A percentile compares a stretch with the other conserved stretches of the same genome.
Evolutionary conservation across 1,140 invertebrate species (phyloP).

Genomic region (Drosophila equinoxialis): DNA sequence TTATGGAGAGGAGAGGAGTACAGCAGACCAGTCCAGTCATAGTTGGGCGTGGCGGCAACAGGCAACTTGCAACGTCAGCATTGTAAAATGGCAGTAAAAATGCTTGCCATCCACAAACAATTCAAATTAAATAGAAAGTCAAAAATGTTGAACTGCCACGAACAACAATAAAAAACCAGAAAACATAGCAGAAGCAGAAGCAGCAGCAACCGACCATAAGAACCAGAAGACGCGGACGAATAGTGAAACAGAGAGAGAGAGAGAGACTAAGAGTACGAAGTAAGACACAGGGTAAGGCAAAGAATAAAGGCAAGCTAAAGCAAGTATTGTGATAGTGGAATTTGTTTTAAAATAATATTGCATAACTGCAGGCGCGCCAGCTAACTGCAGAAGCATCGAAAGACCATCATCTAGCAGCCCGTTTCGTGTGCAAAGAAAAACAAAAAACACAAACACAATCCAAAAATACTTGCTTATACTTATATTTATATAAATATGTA

Average conservation of each 20-base stretch:
- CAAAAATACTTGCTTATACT: conserved; percentile 1
- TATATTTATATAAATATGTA: neutral
- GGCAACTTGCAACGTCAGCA: conserved; percentile 24
- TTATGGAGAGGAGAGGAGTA: conserved; percentile 1
- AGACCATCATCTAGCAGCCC: neutral
- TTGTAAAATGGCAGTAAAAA: conserved; percentile 44
- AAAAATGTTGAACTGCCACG: conserved; percentile 43
- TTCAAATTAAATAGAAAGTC: conserved; percentile 76
- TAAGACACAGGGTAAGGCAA: too few species aligned
- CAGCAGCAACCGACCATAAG: neutral
- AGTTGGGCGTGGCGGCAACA: conserved; percentile 20
- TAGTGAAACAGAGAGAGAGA: neutral
- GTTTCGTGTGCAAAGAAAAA: neutral
- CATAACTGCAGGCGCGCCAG: conserved; percentile 58
- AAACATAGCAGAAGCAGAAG: neutral
- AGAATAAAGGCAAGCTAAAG: conserved; percentile 1
- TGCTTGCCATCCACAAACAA: conserved; percentile 67
- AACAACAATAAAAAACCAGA: conserved; percentile 28
- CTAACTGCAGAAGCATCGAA: neutral
- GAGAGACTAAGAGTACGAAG: neutral
- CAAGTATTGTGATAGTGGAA: conserved; percentile 46
- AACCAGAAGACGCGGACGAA: neutral
- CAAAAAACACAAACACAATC: conserved; percentile 5
- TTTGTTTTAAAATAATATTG: conserved; percentile 75
- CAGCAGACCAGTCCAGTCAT: neutral